Evolutionary conservation across 1,140 invertebrate species (phyloP).

Genomic region (Nylanderia fulva): DNA sequence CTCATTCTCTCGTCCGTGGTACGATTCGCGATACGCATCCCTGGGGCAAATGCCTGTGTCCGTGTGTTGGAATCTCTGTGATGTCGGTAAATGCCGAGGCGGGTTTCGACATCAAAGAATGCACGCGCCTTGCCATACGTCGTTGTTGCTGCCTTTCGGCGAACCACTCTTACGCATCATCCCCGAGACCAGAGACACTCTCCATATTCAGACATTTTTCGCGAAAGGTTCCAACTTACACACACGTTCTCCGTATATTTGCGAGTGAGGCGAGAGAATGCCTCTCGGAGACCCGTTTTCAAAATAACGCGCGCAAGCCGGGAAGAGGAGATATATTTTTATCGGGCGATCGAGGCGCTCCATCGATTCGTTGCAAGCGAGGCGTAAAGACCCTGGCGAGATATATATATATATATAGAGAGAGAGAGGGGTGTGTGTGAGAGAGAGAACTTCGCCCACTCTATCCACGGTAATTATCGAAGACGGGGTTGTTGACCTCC

Average conservation of each 20-base stretch:
- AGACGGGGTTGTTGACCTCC: slow-evolving; percentile 77
- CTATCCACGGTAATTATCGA: slow-evolving; percentile 79
- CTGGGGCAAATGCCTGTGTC: slow-evolving; percentile 55
- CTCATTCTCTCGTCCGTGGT: slow-evolving; percentile 53
- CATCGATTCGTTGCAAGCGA: slow-evolving; percentile 71
- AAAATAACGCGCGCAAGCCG: slow-evolving; percentile 55
- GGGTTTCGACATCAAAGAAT: slow-evolving; percentile 71
- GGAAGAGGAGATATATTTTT: slow-evolving; percentile 65
- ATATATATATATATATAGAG: too few species aligned
- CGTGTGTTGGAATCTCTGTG: slow-evolving; percentile 62
- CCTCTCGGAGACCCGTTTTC: slow-evolving; percentile 42
- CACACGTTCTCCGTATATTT: not conserved
- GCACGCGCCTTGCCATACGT: slow-evolving; percentile 23
- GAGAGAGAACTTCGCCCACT: slow-evolving; percentile 70
- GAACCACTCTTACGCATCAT: not conserved
- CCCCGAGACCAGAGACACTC: slow-evolving; percentile 35
- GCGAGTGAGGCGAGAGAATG: too few species aligned
- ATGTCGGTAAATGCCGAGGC: slow-evolving; percentile 64
- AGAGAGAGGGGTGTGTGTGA: slow-evolving; percentile 8
- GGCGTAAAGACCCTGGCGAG: slow-evolving; percentile 66
- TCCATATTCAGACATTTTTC: slow-evolving; percentile 48
- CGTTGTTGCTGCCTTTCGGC: slow-evolving; percentile 6
- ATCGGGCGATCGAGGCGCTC: slow-evolving; percentile 70
- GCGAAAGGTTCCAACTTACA: slow-evolving; percentile 8
- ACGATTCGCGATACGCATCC: slow-evolving; percentile 60